phyloP scores from a whole-genome alignment of 2,888 invertebrate genomes.

The Allophyes oxyacanthae region DNA sequence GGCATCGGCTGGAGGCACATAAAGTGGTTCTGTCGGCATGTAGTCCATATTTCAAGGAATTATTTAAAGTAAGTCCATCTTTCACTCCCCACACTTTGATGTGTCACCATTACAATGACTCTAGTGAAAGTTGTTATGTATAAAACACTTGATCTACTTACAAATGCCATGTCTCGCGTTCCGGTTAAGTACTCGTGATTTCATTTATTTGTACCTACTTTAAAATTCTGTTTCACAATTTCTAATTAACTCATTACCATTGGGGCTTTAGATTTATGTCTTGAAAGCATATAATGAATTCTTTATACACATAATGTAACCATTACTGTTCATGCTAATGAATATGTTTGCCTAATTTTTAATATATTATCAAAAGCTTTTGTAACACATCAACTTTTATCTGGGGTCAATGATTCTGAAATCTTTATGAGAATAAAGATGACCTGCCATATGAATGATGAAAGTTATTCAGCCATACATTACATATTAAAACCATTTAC shows the following conservation, averaged over 20 bases:
- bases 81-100: conserved; percentile 89
- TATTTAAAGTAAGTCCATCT: conserved; percentile 93
- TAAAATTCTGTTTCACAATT: conserved; percentile 88
- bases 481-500: conserved; percentile 9
- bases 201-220: conserved; percentile 88
- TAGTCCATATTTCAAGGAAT: conserved; percentile 96
- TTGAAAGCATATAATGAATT: conserved; percentile 66
- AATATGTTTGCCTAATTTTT: conserved; percentile 62
- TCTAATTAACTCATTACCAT: conserved; percentile 87
- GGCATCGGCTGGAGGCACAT: conserved; percentile 95
- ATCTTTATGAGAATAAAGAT: conserved; percentile 41
- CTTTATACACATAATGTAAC: conserved; percentile 62
- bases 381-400: conserved; percentile 55
- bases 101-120: conserved; percentile 90
- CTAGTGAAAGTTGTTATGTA: conserved; percentile 90
- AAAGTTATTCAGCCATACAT: conserved; percentile 35
- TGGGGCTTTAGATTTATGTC: conserved; percentile 71
- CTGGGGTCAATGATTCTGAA: conserved; percentile 57
- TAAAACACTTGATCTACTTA: conserved; percentile 90
- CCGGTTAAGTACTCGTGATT: conserved; percentile 89
- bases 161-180: conserved; percentile 89
- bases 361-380: conserved; percentile 58
- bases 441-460: conserved; percentile 38
- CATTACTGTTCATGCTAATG: conserved; percentile 67
- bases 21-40: conserved; percentile 96